Evolutionary conservation across 1,140 invertebrate genomes (phyloP), one percentile per base, ranked within the genome.

Genomic region (Polypedilum vanderplanki): DNA sequence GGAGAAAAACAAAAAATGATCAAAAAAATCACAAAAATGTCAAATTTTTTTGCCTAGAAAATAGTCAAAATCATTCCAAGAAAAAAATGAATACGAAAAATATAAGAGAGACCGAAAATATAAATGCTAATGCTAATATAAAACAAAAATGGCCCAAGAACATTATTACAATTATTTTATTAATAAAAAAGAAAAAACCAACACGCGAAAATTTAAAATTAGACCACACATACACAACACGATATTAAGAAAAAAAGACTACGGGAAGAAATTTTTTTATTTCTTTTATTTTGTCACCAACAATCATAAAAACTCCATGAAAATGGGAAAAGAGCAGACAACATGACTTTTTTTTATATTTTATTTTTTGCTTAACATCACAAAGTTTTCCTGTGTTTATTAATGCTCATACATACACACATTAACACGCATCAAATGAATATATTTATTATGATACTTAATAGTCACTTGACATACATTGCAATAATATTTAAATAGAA

Each of bases 11-110:
- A 57, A 57, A 57, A 57, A 57, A 33, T 33, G 1, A 33, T 33
- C 5, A 5, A 33, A 33, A 33, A n/a, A 57, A 57, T 4, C 46
- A 57, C 12, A 57, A 57, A 57, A 57, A 57, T 57, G 46, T n/a
- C 9, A 46, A n/a, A 70, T 20, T 10, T 20, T 70, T 70, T 70
- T 70, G 65, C 65, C 10, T 70, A 70, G 65, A 70, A 70, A 70
- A 70, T 70, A 70, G 65, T 70, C 65, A 18, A 70, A 18, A 70
- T 22, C 18, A n/a, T 12, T 12, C 46, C 24, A 3, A 46, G 41
- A 46, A 57, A 57, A 57, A n/a, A 57, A n/a, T 57, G 46, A 57
- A 57, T 12, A 57, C 46, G 12, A 57, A 57, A 57, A 46, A 57
- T n/a, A 57, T 12, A 12, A 57, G n/a, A 57, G 46, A 9, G 4